A percentile compares a stretch with the other conserved stretches of the same genome.
Conservation (phyloP, 2,797 vertebrate genomes). For the Chaenodraco wilsoni region DNA sequence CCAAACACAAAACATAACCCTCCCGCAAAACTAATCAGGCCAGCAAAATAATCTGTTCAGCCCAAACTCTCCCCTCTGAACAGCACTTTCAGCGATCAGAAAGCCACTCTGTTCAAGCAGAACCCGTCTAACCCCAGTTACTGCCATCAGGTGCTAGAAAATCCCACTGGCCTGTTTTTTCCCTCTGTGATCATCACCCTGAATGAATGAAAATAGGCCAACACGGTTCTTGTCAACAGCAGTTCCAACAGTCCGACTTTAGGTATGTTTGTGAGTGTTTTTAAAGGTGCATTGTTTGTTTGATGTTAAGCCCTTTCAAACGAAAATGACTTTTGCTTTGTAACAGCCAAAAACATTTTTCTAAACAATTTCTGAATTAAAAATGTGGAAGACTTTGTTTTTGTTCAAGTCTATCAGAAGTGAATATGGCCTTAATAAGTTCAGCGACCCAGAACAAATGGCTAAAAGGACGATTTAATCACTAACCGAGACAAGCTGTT, state of each 20-base stretch:
- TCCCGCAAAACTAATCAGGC: too few species aligned
- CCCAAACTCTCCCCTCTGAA: too few species aligned
- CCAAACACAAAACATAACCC: too few species aligned
- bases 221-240: too few species aligned
- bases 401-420: neutral
- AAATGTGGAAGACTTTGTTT: neutral
- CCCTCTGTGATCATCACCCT: constrained; percentile 1
- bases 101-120: too few species aligned
- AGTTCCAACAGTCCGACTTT: too few species aligned
- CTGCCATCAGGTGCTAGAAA: neutral
- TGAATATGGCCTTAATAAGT: neutral
- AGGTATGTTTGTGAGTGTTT: neutral
- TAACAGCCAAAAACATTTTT: neutral
- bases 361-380: neutral
- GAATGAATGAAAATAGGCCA: neutral
- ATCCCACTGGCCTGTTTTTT: neutral
- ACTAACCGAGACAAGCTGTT: constrained; percentile 2
- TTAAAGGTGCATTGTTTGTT: neutral
- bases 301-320: neutral
- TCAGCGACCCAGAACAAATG: neutral
- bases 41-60: too few species aligned
- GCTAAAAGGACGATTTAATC: neutral
- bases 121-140: too few species aligned
- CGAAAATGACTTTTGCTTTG: neutral
- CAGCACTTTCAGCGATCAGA: too few species aligned